phyloP scores from a whole-genome alignment of 2,888 invertebrate species.

The Dysmachus trigonus region DNA sequence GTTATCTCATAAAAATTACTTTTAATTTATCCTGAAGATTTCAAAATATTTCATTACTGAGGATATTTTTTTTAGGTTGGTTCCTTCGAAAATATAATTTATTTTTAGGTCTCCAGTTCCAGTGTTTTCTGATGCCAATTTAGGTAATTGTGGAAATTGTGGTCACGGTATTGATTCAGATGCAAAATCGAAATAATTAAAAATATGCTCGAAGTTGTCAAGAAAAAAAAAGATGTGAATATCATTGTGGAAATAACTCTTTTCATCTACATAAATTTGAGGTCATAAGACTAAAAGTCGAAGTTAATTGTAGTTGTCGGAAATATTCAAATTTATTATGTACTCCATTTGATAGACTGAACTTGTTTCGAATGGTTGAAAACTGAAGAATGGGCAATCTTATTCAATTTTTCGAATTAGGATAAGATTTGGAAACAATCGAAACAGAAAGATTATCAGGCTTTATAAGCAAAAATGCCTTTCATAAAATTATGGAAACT shows the following conservation, averaged over 20 bases:
- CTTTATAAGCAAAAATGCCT: background rate
- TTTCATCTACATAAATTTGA: too few species aligned
- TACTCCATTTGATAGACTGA: background rate
- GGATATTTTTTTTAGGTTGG: background rate
- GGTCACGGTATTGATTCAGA: too few species aligned
- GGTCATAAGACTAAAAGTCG: too few species aligned
- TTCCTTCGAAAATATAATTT: background rate
- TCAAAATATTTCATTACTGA: background rate
- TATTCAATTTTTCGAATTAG: background rate
- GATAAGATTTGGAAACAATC: background rate
- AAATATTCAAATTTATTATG: background rate
- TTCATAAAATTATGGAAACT: background rate
- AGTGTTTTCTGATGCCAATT: background rate
- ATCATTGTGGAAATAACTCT: too few species aligned
- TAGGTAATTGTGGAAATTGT: too few species aligned
- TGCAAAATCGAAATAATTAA: too few species aligned
- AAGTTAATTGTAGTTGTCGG: too few species aligned
- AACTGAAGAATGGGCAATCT: too few species aligned
- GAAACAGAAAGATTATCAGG: background rate
- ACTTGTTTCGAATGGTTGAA: background rate
- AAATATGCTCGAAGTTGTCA: too few species aligned
- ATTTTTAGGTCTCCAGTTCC: background rate
- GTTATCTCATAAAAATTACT: background rate
- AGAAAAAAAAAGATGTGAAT: too few species aligned
- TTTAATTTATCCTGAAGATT: background rate